A percentile compares a stretch with the other conserved stretches of the same genome.
Conservation (phyloP, 2,888 invertebrate genomes). For the Agriopis marginaria region DNA sequence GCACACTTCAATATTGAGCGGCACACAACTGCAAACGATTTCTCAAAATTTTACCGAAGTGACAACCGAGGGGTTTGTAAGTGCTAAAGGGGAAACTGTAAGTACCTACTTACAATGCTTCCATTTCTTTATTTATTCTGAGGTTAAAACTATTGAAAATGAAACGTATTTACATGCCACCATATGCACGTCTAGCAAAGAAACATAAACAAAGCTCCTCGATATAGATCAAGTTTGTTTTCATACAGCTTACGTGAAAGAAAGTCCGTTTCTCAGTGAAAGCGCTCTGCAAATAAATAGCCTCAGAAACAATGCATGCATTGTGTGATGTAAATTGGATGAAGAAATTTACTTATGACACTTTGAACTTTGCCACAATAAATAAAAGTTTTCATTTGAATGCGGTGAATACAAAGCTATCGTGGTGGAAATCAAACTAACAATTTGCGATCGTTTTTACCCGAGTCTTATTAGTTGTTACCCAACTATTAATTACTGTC, state of each 20-base stretch:
- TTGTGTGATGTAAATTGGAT: constrained; percentile 78
- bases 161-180: constrained; percentile 21
- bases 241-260: constrained; percentile 68
- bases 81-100: too few relatives aligned
- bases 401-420: constrained; percentile 43
- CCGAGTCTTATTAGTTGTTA: constrained; percentile 6
- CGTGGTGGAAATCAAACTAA: constrained; percentile 25
- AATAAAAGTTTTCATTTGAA: constrained; percentile 49
- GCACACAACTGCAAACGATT: too few relatives aligned
- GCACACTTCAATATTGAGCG: too few relatives aligned
- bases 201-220: constrained; percentile 58
- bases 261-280: constrained; percentile 76
- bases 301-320: constrained; percentile 79
- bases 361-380: constrained; percentile 60
- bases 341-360: constrained; percentile 65
- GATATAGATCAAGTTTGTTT: constrained; percentile 71
- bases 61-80: too few relatives aligned
- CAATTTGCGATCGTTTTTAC: constrained; percentile 25
- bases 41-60: too few relatives aligned
- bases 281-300: constrained; percentile 76
- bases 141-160: not conserved
- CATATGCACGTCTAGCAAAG: constrained; percentile 28
- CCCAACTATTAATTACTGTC: not conserved
- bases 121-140: too few relatives aligned
- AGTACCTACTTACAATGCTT: too few relatives aligned